Evolutionary conservation across 2,113 vertebrate genomes (phyloP).

Genomic region (Melanerpes formicivorus): DNA sequence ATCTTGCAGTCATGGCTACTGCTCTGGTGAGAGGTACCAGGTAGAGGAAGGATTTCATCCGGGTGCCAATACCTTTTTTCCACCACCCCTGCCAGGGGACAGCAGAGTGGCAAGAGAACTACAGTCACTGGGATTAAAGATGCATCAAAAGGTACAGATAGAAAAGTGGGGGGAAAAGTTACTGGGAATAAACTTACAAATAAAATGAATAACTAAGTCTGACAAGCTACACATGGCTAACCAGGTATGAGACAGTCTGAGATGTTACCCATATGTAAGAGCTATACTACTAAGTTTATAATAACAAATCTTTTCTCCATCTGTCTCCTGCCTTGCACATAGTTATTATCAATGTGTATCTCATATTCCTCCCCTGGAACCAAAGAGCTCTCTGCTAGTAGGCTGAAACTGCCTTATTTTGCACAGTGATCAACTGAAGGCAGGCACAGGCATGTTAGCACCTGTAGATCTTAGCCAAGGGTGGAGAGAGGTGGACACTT

Average conservation of each 20-base stretch:
- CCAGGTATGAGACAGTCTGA: neutral
- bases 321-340: neutral
- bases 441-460: fast-evolving
- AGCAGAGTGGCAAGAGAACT: neutral
- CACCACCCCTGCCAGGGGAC: neutral
- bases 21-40: neutral
- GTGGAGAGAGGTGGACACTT: neutral
- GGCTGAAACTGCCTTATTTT: neutral
- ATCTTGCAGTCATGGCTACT: slow-evolving; percentile 37
- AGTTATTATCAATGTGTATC: neutral
- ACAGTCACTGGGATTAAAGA: neutral
- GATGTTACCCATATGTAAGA: neutral
- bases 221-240: neutral
- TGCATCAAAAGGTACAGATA: neutral
- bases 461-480: neutral
- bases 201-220: neutral
- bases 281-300: slow-evolving; percentile 21
- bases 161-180: neutral
- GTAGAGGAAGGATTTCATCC: slow-evolving; percentile 14
- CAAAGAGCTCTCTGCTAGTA: neutral
- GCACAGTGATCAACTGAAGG: neutral
- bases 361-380: neutral
- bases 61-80: neutral
- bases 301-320: slow-evolving; percentile 25
- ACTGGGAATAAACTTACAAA: neutral